Evolutionary conservation across 1,140 invertebrate genomes (phyloP), one percentile per base, ranked within the genome.

Genomic region (Eupristina koningsbergeri): DNA sequence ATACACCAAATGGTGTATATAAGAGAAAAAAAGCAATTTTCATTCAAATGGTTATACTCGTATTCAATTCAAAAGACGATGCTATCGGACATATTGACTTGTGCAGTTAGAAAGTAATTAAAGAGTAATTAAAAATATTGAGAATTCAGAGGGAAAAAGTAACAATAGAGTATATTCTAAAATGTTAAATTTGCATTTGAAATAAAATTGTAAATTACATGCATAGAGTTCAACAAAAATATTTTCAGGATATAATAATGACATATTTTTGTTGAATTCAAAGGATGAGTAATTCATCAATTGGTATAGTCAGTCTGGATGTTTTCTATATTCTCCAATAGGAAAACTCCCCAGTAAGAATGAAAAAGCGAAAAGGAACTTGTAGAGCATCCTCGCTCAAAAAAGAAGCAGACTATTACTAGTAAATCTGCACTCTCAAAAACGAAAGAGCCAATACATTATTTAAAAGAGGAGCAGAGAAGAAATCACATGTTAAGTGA

Each of bases 381-480:
- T n/a, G n/a, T n/a, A n/a, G 19, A 58, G 26, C 53, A 9, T 26
- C 53, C 22, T 58, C 26, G 26, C 9, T 58, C 3, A 58, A 58
- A 58, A 26, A 58, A 58, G 22, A 58, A 58, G 7, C 3, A 22
- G 22, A 5, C 53, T 6, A 36, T 31, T 36, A 50, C 9, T n/a
- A 75, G 45, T 53, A 53, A 80, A 80, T 71, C 39, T 26, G 39
- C 53, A 36, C 7, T 13, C 67, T 39, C 15, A 26, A n/a, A 73
- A 45, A 53, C 58, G 69, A 80, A 71, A 73, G n/a, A 2, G 19
- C 47, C 79, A 50, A 73, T 73, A 58, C 45, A 73, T 80, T 73
- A 80, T 73, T 80, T 80, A 80, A 73, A 22, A 75, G 69, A 75
- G 69, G 53, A 73, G n/a, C 63, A 34, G 75, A 76, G 75, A 75